Conservation (phyloP, 30 jellyfish, hydroid and myxozoan species). For the Turritopsis rubra region DNA sequence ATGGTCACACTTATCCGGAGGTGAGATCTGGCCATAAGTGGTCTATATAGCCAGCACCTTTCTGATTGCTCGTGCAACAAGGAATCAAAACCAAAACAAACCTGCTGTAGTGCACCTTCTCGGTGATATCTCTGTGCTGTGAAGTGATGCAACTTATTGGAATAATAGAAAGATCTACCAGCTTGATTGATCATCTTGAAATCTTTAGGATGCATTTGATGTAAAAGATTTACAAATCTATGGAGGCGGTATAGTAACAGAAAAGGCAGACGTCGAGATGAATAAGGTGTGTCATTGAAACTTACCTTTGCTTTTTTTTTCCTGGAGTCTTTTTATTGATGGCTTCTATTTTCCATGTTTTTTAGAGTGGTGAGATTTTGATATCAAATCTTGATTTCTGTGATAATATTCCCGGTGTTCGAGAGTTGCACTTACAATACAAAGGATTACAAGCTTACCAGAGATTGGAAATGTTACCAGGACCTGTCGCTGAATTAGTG, state of each 20-base stretch:
- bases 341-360: background rate
- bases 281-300: background rate
- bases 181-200: too few relatives aligned
- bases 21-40: too few relatives aligned
- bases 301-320: background rate
- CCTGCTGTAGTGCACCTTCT: too few relatives aligned
- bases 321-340: background rate
- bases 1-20: too few relatives aligned
- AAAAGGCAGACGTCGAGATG: background rate
- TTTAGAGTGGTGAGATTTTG: background rate
- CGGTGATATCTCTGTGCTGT: too few relatives aligned
- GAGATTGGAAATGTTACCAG: constrained; percentile 41
- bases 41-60: too few relatives aligned
- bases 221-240: background rate
- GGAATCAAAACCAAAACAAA: too few relatives aligned
- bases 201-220: background rate
- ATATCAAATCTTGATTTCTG: constrained; percentile 25
- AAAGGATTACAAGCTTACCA: constrained; percentile 36
- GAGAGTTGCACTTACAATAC: constrained; percentile 31
- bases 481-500: constrained; percentile 34
- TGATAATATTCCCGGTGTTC: constrained; percentile 43
- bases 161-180: too few relatives aligned
- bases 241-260: background rate
- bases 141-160: too few relatives aligned
- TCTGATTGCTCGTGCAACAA: too few relatives aligned